These are phyloP conservation scores for Prorops nasuta DNA, from an alignment of 1,140 invertebrate species.

Conservation along the genomic window DNA sequence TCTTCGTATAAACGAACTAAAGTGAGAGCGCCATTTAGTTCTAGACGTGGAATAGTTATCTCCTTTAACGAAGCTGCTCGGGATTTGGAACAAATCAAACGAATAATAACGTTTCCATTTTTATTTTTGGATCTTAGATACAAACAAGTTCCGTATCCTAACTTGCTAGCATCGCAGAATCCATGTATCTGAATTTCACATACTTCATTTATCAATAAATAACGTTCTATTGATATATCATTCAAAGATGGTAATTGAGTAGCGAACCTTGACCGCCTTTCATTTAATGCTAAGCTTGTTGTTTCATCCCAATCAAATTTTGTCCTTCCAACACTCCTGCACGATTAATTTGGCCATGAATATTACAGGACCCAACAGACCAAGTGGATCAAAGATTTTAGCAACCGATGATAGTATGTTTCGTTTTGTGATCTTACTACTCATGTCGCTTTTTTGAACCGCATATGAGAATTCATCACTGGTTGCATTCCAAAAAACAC, in stretches of 20 bases:
- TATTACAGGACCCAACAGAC: neutral
- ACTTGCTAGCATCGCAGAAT: neutral
- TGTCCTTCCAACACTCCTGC: neutral
- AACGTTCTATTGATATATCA: neutral
- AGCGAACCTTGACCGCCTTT: neutral
- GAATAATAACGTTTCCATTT: neutral
- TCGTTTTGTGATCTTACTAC: neutral
- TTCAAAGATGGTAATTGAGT: neutral
- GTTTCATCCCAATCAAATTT: neutral
- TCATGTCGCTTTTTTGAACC: neutral
- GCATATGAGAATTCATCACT: neutral
- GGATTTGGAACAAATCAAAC: conserved; percentile 29
- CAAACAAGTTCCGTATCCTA: neutral
- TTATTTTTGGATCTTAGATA: neutral
- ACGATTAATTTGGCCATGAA: neutral
- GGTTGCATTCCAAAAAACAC: neutral
- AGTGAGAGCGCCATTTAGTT: conserved; percentile 43
- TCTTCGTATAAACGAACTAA: conserved; percentile 2
- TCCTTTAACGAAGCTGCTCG: conserved; percentile 42
- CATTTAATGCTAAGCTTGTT: neutral
- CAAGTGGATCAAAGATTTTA: neutral
- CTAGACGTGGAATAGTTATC: conserved; percentile 42
- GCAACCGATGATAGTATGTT: neutral
- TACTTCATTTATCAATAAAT: neutral
- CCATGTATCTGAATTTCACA: neutral